Evolutionary conservation across 30 jellyfish, hydroid and myxozoan species (phyloP).

Genomic region (Aurelia aurita): DNA sequence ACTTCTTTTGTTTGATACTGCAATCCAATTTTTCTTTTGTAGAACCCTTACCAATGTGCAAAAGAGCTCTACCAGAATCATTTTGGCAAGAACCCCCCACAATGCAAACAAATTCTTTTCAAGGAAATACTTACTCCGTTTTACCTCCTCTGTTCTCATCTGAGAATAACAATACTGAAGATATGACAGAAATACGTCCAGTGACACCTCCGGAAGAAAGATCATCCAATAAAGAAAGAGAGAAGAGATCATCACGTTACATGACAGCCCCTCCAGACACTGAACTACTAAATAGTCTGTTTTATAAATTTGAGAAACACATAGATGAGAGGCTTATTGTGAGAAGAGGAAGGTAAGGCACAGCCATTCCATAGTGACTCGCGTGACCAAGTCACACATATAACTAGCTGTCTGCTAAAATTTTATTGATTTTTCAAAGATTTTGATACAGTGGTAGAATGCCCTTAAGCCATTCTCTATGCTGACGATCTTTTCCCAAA

Average conservation of each 20-base stretch:
- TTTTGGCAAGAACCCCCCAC: conserved; percentile 87
- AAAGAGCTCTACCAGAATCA: conserved; percentile 87
- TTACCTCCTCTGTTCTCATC: conserved; percentile 90
- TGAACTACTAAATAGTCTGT: conserved; percentile 78
- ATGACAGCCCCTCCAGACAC: conserved; percentile 75
- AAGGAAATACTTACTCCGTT: conserved; percentile 68
- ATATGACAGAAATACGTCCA: conserved; percentile 80
- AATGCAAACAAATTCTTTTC: conserved; percentile 77
- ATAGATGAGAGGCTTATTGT: conserved; percentile 78
- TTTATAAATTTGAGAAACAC: conserved; percentile 74
- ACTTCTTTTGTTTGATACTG: no score
- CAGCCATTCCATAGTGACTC: neutral
- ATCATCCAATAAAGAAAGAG: neutral
- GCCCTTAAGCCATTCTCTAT: no score
- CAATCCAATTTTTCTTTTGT: neutral
- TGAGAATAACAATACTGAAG: conserved; percentile 65
- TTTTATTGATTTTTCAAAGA: no score
- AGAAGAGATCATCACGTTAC: conserved; percentile 27
- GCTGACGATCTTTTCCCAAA: no score
- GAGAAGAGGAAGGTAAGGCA: conserved; percentile 85
- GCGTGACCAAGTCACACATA: no score
- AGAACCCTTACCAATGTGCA: conserved; percentile 90
- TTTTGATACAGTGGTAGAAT: no score
- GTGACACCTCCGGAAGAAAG: conserved; percentile 93
- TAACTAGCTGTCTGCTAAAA: no score